A percentile compares a stretch with the other conserved stretches of the same genome.
These are phyloP conservation scores for Oncorhynchus tshawytscha DNA, from an alignment of 2,113 vertebrate species.

Conservation along the genomic window DNA sequence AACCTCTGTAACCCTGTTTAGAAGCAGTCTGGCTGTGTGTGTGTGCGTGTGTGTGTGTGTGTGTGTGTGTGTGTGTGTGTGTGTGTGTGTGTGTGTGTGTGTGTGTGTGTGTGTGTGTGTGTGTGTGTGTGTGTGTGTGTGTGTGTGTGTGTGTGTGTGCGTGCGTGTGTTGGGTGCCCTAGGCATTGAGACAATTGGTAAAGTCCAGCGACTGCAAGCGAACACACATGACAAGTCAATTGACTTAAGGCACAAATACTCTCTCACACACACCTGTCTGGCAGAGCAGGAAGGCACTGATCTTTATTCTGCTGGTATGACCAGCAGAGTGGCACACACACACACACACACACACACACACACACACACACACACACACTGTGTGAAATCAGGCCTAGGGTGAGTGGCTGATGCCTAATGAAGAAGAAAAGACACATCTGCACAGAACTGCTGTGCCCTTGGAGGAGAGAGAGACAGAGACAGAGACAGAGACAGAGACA, in stretches of 20 bases:
- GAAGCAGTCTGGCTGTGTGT: neutral
- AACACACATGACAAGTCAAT: too few species aligned
- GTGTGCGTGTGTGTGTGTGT: conserved; percentile 1
- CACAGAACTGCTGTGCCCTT: conserved; percentile 47
- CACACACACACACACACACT: neutral
- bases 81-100: conserved; percentile 1
- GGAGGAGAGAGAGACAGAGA: conserved; percentile 48
- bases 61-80: conserved; percentile 3
- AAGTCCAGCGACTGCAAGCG: too few species aligned
- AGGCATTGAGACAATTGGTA: too few species aligned
- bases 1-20: conserved; percentile 31
- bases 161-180: neutral
- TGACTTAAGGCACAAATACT: too few species aligned
- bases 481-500: too few species aligned
- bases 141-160: neutral
- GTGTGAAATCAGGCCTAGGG: conserved; percentile 17
- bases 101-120: neutral
- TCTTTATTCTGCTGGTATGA: too few species aligned
- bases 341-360: conserved; percentile 14
- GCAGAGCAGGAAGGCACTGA: too few species aligned
- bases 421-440: conserved; percentile 73
- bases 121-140: neutral
- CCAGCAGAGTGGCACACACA: neutral
- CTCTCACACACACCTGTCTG: too few species aligned
- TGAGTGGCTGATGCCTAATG: conserved; percentile 68